A percentile compares a stretch with the other conserved stretches of the same genome.
These are phyloP conservation scores for Chelon labrosus DNA, from an alignment of 2,797 vertebrate species.

Conservation along the genomic window DNA sequence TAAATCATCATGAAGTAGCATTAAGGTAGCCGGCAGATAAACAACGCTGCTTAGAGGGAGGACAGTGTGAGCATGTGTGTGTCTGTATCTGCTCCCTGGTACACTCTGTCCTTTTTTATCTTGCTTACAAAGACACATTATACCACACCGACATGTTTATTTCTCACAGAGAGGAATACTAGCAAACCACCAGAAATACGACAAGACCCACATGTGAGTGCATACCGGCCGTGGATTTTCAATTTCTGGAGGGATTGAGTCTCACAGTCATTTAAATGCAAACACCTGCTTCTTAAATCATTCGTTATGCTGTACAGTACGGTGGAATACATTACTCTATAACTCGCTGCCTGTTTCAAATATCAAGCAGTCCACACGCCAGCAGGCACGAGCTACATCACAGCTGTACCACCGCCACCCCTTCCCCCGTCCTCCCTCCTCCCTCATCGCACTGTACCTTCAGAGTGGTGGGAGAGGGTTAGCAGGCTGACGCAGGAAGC, in stretches of 20 bases:
- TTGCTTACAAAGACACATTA: conserved; percentile 43
- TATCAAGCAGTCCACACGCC: conserved; percentile 51
- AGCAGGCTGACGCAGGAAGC: conserved; percentile 98
- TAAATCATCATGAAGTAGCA: conserved; percentile 70
- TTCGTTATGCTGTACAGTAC: conserved; percentile 42
- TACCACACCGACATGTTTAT: conserved; percentile 40
- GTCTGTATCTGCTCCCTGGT: conserved; percentile 24
- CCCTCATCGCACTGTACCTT: conserved; percentile 86
- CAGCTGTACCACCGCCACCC: conserved; percentile 26
- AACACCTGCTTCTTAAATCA: conserved; percentile 60
- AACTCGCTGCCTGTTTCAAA: conserved; percentile 56
- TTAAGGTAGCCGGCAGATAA: conserved; percentile 61
- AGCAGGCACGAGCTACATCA: conserved; percentile 36
- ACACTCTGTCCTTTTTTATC: conserved; percentile 47
- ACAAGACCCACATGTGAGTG: conserved; percentile 30
- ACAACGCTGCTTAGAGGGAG: conserved; percentile 49
- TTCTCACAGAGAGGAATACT: conserved; percentile 23
- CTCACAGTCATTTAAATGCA: conserved; percentile 58
- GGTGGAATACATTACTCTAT: conserved; percentile 57
- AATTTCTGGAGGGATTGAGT: conserved; percentile 45
- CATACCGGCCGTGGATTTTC: conserved; percentile 46
- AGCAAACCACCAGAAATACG: conserved; percentile 18
- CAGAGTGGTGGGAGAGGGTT: conserved; percentile 97
- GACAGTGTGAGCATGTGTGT: conserved; percentile 13
- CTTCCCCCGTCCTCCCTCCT: not conserved